Evolutionary conservation across 2,888 invertebrate genomes (phyloP).

Genomic region (Rhodophaea formosa): DNA sequence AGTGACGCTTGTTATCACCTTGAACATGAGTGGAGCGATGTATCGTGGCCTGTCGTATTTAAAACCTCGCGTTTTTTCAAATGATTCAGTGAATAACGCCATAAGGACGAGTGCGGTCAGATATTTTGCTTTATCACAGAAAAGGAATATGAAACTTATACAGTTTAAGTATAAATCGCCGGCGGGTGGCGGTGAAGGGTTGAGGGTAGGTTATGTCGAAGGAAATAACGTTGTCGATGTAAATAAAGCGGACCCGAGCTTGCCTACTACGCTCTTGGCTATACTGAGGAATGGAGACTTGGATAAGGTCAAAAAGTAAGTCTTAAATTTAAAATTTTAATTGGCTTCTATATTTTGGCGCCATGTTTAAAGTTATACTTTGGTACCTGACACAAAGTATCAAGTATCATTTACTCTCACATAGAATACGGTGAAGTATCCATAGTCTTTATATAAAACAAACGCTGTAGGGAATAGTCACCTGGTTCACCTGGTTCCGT

Average conservation of each 20-base stretch:
- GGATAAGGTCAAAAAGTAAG: slow-evolving; percentile 60
- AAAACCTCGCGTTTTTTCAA: slow-evolving; percentile 41
- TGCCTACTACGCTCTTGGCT: slow-evolving; percentile 65
- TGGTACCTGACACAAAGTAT: too few species aligned
- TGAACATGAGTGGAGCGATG: slow-evolving; percentile 47
- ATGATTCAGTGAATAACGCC: slow-evolving; percentile 32
- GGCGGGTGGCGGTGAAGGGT: slow-evolving; percentile 74
- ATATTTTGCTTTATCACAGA: slow-evolving; percentile 47
- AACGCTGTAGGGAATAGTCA: too few species aligned
- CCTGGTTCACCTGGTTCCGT: too few species aligned
- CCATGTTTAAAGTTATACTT: too few species aligned
- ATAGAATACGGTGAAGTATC: too few species aligned
- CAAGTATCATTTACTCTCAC: too few species aligned
- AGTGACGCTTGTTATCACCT: slow-evolving; percentile 30
- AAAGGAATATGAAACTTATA: slow-evolving; percentile 84
- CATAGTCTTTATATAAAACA: too few species aligned
- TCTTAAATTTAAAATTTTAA: slow-evolving; percentile 21
- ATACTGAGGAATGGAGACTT: slow-evolving; percentile 63
- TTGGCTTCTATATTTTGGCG: neutral
- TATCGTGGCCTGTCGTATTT: slow-evolving; percentile 42
- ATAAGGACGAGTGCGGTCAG: slow-evolving; percentile 28
- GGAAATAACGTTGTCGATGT: slow-evolving; percentile 85
- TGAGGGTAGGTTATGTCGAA: slow-evolving; percentile 80
- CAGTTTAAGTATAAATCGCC: slow-evolving; percentile 84
- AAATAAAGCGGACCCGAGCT: slow-evolving; percentile 76